Conservation (phyloP, 2,797 vertebrate genomes). For the Nannoperca obscura region DNA sequence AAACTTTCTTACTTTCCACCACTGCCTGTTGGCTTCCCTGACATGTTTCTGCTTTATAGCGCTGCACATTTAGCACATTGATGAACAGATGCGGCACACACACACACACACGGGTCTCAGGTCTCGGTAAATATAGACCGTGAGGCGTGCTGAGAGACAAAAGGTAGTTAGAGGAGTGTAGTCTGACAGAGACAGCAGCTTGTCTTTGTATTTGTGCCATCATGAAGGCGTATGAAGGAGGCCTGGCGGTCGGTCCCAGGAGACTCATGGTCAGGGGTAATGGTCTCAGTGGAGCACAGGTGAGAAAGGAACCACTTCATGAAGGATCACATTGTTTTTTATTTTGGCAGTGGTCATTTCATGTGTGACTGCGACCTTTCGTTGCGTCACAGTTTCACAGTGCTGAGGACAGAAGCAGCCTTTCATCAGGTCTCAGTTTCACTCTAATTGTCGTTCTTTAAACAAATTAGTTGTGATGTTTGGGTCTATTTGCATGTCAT, state of each 20-base stretch:
- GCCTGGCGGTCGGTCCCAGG: not conserved
- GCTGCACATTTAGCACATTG: conserved; percentile 14
- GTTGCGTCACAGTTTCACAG: conserved; percentile 1
- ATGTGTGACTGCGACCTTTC: not conserved
- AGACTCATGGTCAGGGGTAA: not conserved
- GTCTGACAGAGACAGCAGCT: not conserved
- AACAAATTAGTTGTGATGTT: conserved; percentile 67
- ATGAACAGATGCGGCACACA: conserved; percentile 34
- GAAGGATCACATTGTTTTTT: not conserved
- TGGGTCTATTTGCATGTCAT: conserved; percentile 49
- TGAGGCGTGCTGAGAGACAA: conserved; percentile 19
- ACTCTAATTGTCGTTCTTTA: conserved; percentile 43
- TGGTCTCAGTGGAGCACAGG: conserved; percentile 25
- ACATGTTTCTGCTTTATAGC: not conserved
- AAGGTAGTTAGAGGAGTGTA: conserved; percentile 18
- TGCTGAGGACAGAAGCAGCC: conserved; percentile 26
- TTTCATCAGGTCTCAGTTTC: conserved; percentile 33
- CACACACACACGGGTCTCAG: conserved; percentile 8
- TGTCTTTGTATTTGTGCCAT: conserved; percentile 13
- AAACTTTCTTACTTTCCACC: not conserved
- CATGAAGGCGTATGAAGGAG: conserved; percentile 20
- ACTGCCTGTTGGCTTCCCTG: not conserved
- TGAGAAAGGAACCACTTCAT: conserved; percentile 22
- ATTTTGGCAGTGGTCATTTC: not conserved
- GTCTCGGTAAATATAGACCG: conserved; percentile 62